These are phyloP conservation scores for Prinia subflava DNA, from an alignment of 2,113 vertebrate genomes.

Conservation along the genomic window DNA sequence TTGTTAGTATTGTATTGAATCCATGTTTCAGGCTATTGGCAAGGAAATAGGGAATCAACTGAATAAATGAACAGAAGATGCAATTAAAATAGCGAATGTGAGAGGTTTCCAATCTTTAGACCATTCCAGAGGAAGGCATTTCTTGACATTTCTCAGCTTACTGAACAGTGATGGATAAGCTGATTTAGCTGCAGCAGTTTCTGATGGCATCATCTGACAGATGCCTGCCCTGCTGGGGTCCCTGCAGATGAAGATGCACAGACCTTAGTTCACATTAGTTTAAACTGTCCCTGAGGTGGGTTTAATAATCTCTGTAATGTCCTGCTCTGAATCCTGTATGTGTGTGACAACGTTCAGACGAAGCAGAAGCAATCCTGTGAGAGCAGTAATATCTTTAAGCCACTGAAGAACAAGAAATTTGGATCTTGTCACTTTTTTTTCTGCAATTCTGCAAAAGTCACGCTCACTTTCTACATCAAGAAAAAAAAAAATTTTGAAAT, in stretches of 20 bases:
- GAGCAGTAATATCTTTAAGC: neutral
- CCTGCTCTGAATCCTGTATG: neutral
- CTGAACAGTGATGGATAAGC: neutral
- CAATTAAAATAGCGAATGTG: neutral
- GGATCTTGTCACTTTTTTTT: neutral
- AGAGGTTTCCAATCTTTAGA: neutral
- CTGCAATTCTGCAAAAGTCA: no score
- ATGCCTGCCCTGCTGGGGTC: neutral
- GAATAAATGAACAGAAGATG: neutral
- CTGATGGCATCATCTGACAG: neutral
- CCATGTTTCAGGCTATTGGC: neutral
- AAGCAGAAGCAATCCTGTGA: neutral
- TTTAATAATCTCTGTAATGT: neutral
- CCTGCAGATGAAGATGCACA: neutral
- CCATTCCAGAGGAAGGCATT: neutral
- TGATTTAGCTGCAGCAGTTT: neutral
- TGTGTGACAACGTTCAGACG: neutral
- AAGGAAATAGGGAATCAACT: neutral
- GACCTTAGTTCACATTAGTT: neutral
- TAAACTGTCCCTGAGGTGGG: neutral
- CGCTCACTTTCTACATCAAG: neutral
- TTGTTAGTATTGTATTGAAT: neutral
- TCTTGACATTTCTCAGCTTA: neutral
- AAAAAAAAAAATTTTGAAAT: neutral
- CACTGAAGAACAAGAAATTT: neutral